phyloP scores from a whole-genome alignment of 2,888 invertebrate genomes.

The Tillus elongatus region DNA sequence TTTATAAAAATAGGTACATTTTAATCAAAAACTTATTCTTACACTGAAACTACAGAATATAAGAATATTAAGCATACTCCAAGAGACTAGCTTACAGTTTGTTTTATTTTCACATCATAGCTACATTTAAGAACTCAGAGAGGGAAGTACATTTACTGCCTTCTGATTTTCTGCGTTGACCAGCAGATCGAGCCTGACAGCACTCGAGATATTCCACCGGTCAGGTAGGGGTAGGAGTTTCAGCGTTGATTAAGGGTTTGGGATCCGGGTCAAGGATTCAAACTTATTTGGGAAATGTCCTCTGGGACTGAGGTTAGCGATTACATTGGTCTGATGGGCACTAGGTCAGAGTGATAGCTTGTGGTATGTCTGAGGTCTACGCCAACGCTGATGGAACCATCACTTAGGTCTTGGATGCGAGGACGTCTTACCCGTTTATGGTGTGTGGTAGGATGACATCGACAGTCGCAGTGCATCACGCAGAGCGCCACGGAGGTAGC shows the following conservation, averaged over 20 bases:
- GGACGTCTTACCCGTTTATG: conserved; percentile 57
- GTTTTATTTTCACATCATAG: no score
- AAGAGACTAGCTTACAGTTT: background rate
- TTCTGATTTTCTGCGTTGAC: no score
- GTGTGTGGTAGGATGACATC: conserved; percentile 57
- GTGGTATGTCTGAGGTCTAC: conserved; percentile 54
- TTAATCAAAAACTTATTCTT: conserved; percentile 3
- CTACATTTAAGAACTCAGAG: no score
- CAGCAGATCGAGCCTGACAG: no score
- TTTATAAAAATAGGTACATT: conserved; percentile 10
- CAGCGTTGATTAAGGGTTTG: no score
- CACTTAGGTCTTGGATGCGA: conserved; percentile 55
- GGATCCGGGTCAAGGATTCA: no score
- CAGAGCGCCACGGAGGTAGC: conserved; percentile 78
- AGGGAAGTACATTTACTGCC: no score
- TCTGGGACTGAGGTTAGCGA: no score
- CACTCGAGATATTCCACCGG: no score
- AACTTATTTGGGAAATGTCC: no score
- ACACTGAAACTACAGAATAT: background rate
- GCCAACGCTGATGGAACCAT: conserved; percentile 62
- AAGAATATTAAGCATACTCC: conserved; percentile 1
- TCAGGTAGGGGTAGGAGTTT: no score
- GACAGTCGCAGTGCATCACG: conserved; percentile 80
- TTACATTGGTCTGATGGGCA: conserved; percentile 38
- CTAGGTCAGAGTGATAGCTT: conserved; percentile 38